A percentile compares a stretch with the other conserved stretches of the same genome.
phyloP scores from a whole-genome alignment of 92 coral and sea anemone species.

The Porites divaricata region DNA sequence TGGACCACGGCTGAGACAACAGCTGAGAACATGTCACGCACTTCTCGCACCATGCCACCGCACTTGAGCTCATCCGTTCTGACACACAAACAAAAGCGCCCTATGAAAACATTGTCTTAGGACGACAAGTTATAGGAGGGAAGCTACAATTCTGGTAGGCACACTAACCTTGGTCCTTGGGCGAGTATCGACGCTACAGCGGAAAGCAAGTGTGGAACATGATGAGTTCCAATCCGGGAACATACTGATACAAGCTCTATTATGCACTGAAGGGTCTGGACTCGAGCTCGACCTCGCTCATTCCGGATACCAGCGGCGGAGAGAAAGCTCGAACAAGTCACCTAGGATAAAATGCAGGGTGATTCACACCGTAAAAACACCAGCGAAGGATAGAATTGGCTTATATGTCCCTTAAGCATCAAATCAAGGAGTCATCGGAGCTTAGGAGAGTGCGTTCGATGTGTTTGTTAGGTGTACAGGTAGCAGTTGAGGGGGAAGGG shows the following conservation, averaged over 20 bases:
- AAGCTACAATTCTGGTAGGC: not conserved
- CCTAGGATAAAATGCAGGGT: slow-evolving; percentile 41
- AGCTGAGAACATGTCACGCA: slow-evolving; percentile 89
- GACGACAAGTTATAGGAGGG: not conserved
- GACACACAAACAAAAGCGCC: not conserved
- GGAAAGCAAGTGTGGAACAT: slow-evolving; percentile 75
- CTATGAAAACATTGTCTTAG: not conserved
- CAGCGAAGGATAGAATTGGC: too few species aligned
- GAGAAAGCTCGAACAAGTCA: slow-evolving; percentile 87
- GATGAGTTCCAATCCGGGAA: slow-evolving; percentile 60
- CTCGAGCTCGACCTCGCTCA: slow-evolving; percentile 91
- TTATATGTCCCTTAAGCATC: too few species aligned
- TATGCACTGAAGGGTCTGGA: slow-evolving; percentile 85
- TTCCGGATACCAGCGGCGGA: slow-evolving; percentile 91
- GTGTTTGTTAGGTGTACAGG: too few species aligned
- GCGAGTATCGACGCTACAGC: slow-evolving; percentile 87
- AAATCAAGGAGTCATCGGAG: too few species aligned
- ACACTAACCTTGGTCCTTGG: slow-evolving; percentile 89
- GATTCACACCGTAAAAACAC: too few species aligned
- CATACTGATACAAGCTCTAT: slow-evolving; percentile 76
- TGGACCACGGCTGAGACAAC: slow-evolving; percentile 85
- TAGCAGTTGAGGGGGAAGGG: too few species aligned
- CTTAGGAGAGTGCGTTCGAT: too few species aligned
- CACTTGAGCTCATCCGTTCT: slow-evolving; percentile 94
- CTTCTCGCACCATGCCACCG: slow-evolving; percentile 89